Evolutionary conservation across 2,888 invertebrate species (phyloP), one percentile per base, ranked within the genome.

Genomic region (Philhelius pedissequus): DNA sequence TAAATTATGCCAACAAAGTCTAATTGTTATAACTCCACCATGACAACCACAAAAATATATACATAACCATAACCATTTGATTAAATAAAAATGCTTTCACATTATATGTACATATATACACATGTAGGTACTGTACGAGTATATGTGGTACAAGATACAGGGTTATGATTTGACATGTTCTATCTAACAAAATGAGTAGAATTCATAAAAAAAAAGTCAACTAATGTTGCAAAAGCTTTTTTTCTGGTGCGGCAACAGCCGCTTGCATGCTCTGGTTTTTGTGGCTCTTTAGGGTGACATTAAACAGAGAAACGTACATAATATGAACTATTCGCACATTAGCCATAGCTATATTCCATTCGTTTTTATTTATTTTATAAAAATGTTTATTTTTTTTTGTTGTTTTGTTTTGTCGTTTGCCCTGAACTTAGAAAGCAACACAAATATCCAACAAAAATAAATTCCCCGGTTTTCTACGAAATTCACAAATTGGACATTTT

Each of bases 201-300:
- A 50, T 52, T n/a, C 35, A 30, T 40, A 18, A 2, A 54, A 52
- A 76, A 48, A 20, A 62, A 48, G 40, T 38, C 27, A 32, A 64
- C 74, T 70, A 74, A 79, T 79, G 79, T 70, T 70, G 58, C 74
- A 70, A 79, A 70, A 66, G 74, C 79, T 32, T 84, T 30, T 74
- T 52, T n/a, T n/a, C n/a, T 54, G 40, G 64, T 79, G 15, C 15
- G 70, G 74, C 64, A 80, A 70, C 75, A 75, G 83, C 40, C 45
- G 43, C 43, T 69, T 75, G 79, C 22, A 58, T 38, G 38, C 38
- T 32, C 76, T 66, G 80, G 80, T 71, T 84, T 84, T 76, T 84
- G 84, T 80, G 84, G 84, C 80, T 84, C 80, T 80, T 84, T 60
- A 60, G 84, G 84, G 84, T 76, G 80, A 76, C 84, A 84, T 84